Conservation (phyloP, 2,888 invertebrate genomes). For the Tiphia femorata region DNA sequence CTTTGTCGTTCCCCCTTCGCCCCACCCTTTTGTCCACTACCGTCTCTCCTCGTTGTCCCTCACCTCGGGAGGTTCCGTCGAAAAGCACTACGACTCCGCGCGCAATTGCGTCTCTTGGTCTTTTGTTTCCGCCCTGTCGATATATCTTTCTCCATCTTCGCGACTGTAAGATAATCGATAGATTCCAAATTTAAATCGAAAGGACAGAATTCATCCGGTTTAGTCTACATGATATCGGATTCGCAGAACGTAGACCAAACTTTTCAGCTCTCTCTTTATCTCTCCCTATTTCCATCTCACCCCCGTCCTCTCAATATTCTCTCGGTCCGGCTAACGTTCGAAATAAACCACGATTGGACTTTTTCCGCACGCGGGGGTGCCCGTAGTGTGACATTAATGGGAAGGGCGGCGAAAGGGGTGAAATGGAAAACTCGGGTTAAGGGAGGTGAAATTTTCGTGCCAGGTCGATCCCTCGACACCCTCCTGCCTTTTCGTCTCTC, state of each 20-base stretch:
- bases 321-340: constrained; percentile 18
- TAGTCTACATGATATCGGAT: too few relatives aligned
- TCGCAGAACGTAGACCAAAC: too few relatives aligned
- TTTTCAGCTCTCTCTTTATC: not conserved
- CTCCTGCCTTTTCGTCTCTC: constrained; percentile 7
- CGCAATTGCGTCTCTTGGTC: too few relatives aligned
- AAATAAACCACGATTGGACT: constrained; percentile 50
- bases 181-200: too few relatives aligned
- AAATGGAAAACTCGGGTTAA: constrained; percentile 21
- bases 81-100: constrained; percentile 22
- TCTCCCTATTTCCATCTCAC: constrained; percentile 4
- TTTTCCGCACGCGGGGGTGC: constrained; percentile 25
- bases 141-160: too few relatives aligned
- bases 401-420: not conserved
- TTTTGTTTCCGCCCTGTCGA: constrained; percentile 2
- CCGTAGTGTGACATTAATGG: too few relatives aligned
- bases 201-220: too few relatives aligned
- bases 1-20: constrained; percentile 19
- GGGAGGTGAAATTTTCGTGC: constrained; percentile 24
- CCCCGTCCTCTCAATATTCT: not conserved
- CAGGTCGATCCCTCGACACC: constrained; percentile 12
- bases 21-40: not conserved
- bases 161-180: too few relatives aligned
- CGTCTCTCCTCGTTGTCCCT: not conserved
- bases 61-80: not conserved